phyloP scores from a whole-genome alignment of 2,797 vertebrate species.

The Pseudotriccus pelzelni region DNA sequence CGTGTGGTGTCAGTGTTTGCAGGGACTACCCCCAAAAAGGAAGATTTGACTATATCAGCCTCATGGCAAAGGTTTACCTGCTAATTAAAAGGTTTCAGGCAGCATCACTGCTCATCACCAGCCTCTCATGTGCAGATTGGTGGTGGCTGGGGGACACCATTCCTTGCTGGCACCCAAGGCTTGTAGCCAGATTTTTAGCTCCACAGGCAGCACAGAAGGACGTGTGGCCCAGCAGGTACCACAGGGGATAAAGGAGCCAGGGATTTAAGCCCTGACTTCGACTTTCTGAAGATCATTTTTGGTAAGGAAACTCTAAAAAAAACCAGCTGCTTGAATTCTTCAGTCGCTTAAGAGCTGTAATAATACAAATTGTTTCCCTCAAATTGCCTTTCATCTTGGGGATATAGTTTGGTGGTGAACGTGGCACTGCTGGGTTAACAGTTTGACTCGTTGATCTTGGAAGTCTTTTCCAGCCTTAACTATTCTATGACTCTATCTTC shows the following conservation, averaged over 20 bases:
- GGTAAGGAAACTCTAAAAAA: neutral
- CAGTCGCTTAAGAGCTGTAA: neutral
- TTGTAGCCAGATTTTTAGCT: neutral
- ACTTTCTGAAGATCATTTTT: neutral
- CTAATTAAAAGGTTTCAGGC: neutral
- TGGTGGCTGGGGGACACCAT: neutral
- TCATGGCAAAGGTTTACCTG: neutral
- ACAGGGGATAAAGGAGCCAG: neutral
- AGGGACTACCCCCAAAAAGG: neutral
- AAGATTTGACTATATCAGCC: neutral
- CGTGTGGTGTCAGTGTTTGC: fast-evolving
- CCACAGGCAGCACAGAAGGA: neutral
- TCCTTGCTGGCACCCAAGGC: neutral
- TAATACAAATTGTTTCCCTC: neutral
- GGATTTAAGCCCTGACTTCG: neutral
- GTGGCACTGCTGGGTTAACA: neutral
- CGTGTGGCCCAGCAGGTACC: neutral
- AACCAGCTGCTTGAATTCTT: neutral
- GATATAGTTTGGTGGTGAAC: neutral
- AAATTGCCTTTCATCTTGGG: neutral
- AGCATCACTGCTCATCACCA: neutral
- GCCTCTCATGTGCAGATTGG: neutral
- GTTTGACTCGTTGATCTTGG: fast-evolving
- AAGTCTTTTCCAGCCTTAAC: neutral
- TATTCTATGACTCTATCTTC: neutral